Conservation (phyloP, 2,888 invertebrate genomes). For the Teleiodes luculella region DNA sequence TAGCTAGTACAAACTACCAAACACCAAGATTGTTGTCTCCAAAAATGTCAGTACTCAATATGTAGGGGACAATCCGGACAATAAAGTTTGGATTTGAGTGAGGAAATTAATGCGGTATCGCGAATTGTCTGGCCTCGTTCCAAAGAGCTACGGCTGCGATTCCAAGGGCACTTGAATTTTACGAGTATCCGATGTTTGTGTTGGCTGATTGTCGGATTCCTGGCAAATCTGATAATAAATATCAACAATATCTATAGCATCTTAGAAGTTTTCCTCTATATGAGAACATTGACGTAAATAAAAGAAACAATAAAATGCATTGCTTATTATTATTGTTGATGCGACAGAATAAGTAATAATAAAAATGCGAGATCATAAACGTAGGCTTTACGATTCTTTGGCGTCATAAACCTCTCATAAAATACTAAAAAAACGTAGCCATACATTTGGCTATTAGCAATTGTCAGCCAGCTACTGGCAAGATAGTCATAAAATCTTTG, state of each 20-base stretch:
- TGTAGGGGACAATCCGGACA: slow-evolving; percentile 32
- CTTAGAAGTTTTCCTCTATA: neutral
- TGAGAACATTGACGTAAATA: neutral
- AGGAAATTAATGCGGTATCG: slow-evolving; percentile 52
- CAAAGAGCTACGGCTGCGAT: slow-evolving; percentile 49
- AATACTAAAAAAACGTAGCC: slow-evolving; percentile 31
- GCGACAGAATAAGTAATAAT: neutral
- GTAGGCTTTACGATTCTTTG: slow-evolving; percentile 29
- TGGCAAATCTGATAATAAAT: neutral
- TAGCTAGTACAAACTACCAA: neutral
- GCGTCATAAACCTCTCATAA: slow-evolving; percentile 18
- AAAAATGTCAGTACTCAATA: slow-evolving; percentile 27
- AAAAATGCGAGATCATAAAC: slow-evolving; percentile 26
- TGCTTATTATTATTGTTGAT: neutral
- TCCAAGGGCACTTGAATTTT: slow-evolving; percentile 58
- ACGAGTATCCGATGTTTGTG: slow-evolving; percentile 40
- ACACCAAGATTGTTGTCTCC: neutral
- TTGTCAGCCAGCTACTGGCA: too few relatives aligned
- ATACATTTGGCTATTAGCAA: too few relatives aligned
- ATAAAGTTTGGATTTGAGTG: slow-evolving; percentile 37
- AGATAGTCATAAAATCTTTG: too few relatives aligned
- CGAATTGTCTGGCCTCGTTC: slow-evolving; percentile 57
- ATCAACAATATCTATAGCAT: neutral
- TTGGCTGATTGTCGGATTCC: slow-evolving; percentile 23
- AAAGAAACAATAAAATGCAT: neutral